A percentile compares a stretch with the other conserved stretches of the same genome.
phyloP scores from a whole-genome alignment of 2,888 invertebrate species.

The Noctua comes region DNA sequence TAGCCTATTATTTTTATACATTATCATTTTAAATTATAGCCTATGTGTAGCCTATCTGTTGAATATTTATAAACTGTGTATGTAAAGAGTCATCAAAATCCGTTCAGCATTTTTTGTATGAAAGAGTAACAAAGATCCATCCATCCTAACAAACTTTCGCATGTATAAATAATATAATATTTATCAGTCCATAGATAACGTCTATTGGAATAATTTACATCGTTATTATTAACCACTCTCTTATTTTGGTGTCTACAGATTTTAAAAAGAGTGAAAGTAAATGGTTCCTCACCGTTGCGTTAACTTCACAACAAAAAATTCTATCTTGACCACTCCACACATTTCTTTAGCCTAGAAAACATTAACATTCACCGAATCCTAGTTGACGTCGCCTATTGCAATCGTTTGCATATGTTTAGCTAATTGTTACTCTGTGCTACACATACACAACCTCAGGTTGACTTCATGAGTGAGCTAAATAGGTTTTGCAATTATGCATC shows the following conservation, averaged over 20 bases:
- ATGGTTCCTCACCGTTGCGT: too few species aligned
- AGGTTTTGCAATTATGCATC: constrained; percentile 49
- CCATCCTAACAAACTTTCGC: too few species aligned
- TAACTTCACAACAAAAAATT: neutral
- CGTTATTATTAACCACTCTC: too few species aligned
- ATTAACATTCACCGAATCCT: constrained; percentile 71
- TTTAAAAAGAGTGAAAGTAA: neutral
- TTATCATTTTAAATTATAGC: too few species aligned
- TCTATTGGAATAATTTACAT: neutral
- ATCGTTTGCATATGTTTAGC: constrained; percentile 71
- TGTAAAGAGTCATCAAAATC: too few species aligned
- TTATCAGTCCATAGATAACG: neutral
- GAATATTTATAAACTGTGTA: too few species aligned
- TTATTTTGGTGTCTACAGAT: too few species aligned
- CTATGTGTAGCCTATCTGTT: too few species aligned
- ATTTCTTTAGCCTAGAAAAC: constrained; percentile 50
- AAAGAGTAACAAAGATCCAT: too few species aligned
- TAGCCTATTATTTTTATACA: too few species aligned
- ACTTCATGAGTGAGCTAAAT: constrained; percentile 46
- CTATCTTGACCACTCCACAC: constrained; percentile 40
- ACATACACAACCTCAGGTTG: constrained; percentile 49
- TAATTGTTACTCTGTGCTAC: constrained; percentile 69
- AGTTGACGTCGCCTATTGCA: constrained; percentile 66
- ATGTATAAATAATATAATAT: too few species aligned
- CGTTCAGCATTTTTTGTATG: too few species aligned